Base-by-base conservation (phyloP, 53 echinoderm and acorn worm genomes). In the Holothuria scabra region DNA sequence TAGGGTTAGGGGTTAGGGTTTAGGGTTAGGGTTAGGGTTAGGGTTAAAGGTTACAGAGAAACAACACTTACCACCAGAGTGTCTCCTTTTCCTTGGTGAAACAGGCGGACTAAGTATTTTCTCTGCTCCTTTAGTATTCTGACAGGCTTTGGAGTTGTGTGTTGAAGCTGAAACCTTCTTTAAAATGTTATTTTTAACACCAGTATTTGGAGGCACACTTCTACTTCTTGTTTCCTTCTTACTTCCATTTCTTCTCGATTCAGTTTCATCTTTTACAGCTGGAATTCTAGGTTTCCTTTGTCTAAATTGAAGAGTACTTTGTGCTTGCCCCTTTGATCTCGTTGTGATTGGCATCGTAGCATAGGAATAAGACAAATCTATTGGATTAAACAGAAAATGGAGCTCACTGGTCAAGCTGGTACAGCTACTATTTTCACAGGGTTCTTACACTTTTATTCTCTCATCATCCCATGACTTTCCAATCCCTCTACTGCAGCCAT, bases 271-370 rank as follows among this genome's bases (percentile, higher is more conserved):
- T 22, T 68, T 80, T 20, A 78, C 74, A 41, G 86, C 74, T 52
- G 52, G 18, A 18, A 52, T 8, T 25, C 91, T 78, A 4, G 93
- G 80, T 67, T 93, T 93, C 12, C 90, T 87, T 56, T 90, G 90
- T 48, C 55, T 63, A 62, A 93, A 93, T 24, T 61, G 80, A 21
- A 93, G 38, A 29, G 84, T 72, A 3, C 84, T 75, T 60, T 93
- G 93, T 2, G 87, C 90, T 46, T 89, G 82, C 9, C 75, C 33
- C 63, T 26, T 26, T 14, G 48, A 46, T 61, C 92, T 86, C 28
- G 92, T 93, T 65, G 80, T 49, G 35, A 92, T 79, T 41, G 93
- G 93, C 93, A 93, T 93, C 30, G 33, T 70, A 18, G 16, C 18
- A 3, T 52, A 12, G 18, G 52, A 3, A 0, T 16, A 14, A 52